Conservation (phyloP, 2,888 invertebrate genomes). For the Cantharis lateralis region DNA sequence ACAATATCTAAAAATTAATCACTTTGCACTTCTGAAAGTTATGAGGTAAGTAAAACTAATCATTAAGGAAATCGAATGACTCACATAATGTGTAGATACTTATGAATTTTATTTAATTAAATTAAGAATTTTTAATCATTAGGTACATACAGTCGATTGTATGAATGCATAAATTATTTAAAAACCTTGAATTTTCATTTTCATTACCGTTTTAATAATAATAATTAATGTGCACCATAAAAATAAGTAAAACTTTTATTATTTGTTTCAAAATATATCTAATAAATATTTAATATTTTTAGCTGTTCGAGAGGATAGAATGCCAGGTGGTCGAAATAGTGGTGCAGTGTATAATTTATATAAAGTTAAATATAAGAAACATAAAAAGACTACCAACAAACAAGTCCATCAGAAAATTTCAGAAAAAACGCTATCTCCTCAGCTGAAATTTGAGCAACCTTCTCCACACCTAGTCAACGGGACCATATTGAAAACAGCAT, state of each 20-base stretch:
- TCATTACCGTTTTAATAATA: background rate
- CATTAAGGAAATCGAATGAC: background rate
- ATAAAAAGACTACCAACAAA: conserved; percentile 80
- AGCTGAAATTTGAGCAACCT: conserved; percentile 39
- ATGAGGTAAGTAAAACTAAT: background rate
- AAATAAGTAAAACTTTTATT: background rate
- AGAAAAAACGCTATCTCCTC: conserved; percentile 54
- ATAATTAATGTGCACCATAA: background rate
- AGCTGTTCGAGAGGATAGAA: conserved; percentile 98
- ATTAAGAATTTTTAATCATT: background rate
- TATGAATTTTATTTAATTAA: background rate
- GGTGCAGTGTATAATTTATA: conserved; percentile 98
- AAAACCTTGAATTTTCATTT: background rate
- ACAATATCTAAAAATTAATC: background rate
- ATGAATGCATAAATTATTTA: background rate
- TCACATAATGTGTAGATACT: background rate
- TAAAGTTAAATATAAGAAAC: conserved; percentile 98
- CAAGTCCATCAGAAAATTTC: conserved; percentile 53
- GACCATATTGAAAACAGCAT: conserved; percentile 90
- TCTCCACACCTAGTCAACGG: conserved; percentile 78
- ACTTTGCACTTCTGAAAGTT: background rate
- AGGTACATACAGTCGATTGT: background rate
- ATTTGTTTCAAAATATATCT: background rate
- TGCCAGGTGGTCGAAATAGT: conserved; percentile 99
- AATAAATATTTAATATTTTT: conserved; percentile 38